Evolutionary conservation across 2,113 vertebrate species (phyloP), one percentile per base, ranked within the genome.

Genomic region (Eudyptes chrysolophus): DNA sequence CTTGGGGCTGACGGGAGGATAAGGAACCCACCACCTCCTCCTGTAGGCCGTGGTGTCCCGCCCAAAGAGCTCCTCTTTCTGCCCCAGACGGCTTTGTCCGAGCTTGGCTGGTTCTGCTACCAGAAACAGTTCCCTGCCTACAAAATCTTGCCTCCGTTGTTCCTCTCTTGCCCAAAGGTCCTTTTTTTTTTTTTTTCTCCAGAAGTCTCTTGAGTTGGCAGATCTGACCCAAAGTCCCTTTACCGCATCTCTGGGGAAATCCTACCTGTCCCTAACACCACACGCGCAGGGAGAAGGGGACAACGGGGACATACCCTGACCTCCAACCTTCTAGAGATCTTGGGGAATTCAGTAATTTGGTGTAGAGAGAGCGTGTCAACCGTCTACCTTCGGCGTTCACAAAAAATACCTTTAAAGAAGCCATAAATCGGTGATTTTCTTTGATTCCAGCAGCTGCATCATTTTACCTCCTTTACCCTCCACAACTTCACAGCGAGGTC

Each of bases 221-320:
- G 30, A 68, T 48, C 44, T 78, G 75, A 38, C 26, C 16, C 42
- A 13, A 30, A 57, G 62, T 44, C 48, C 32, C 27, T 85, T 80
- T 51, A 29, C 20, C 0, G 2, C 11, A 6, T 57, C 27, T 55
- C 42, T 52, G 27, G 24, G 60, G 40, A 77, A 69, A 70, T 30
- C 55, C 48, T 19, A 21, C 62, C 74, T 62, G 42, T 64, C 55
- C 57, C 27, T 51, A 24, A 15, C 0, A 3, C 32, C 90, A 52
- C 32, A 27, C 1, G 0, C 1, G 5, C 0, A 1, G 57, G 62
- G 62, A 62, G 55, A 62, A 48, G 30, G 6, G 48, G 49, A 38
- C 15, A 38, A 25, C 0, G 0, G 55, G 42, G 19, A 25, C 55
- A 26, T 18, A 8, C 19, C 13, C 64, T 58, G 71, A 40, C 57